Evolutionary conservation across 2,797 vertebrate species (phyloP).

Genomic region (Sebastes oblongus): DNA sequence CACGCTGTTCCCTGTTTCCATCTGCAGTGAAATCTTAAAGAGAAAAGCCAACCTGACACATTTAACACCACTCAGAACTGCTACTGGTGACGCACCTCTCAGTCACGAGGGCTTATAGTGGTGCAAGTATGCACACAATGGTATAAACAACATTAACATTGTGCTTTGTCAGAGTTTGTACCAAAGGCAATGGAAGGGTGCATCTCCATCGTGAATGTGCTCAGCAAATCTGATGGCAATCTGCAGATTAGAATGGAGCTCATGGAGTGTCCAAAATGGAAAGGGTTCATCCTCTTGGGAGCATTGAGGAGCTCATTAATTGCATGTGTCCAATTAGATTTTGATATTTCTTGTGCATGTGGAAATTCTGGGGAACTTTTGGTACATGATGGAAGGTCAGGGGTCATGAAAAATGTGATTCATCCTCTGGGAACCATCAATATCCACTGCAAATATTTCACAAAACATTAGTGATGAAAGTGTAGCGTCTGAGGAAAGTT

Average conservation of each 20-base stretch:
- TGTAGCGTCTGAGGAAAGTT: not conserved
- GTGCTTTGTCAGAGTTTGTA: not conserved
- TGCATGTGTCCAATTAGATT: too few species aligned
- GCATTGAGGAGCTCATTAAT: too few species aligned
- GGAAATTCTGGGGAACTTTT: not conserved
- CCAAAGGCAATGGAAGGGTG: not conserved
- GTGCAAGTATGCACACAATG: too few species aligned
- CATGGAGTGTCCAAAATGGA: too few species aligned
- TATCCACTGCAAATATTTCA: not conserved
- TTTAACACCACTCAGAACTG: not conserved
- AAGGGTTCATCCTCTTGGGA: not conserved
- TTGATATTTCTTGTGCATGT: not conserved
- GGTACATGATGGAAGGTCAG: too few species aligned
- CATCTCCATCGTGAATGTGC: not conserved
- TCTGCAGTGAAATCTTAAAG: not conserved
- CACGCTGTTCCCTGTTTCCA: slow-evolving; percentile 2
- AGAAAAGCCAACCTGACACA: not conserved
- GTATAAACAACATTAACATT: not conserved
- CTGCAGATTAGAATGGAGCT: not conserved
- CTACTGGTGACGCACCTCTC: not conserved
- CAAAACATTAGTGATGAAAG: not conserved
- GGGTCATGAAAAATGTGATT: too few species aligned
- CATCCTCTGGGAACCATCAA: not conserved
- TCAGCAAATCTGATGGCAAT: not conserved
- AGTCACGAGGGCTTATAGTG: too few species aligned